Conservation (phyloP, 2,888 invertebrate species). For the Euclidia mi region DNA sequence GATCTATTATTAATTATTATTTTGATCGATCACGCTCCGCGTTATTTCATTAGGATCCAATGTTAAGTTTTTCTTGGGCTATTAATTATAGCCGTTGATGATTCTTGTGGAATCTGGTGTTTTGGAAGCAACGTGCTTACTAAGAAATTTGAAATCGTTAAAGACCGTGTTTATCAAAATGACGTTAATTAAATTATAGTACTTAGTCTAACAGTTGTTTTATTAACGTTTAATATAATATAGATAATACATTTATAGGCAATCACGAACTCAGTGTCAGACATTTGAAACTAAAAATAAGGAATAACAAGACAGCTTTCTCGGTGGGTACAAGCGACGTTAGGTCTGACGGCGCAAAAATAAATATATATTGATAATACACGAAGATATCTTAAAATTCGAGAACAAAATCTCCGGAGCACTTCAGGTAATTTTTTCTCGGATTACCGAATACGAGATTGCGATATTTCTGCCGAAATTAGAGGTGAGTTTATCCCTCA, state of each 20-base stretch:
- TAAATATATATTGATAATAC: slow-evolving; percentile 7
- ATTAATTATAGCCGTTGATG: slow-evolving; percentile 70
- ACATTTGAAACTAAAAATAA: too few relatives aligned
- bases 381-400: slow-evolving; percentile 25
- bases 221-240: too few relatives aligned
- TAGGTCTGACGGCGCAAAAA: background rate
- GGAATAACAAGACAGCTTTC: too few relatives aligned
- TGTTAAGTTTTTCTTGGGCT: slow-evolving; percentile 74
- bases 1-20: slow-evolving; percentile 89
- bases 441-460: slow-evolving; percentile 72
- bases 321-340: too few relatives aligned
- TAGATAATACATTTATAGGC: too few relatives aligned
- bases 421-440: slow-evolving; percentile 78
- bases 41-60: slow-evolving; percentile 85
- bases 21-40: slow-evolving; percentile 87
- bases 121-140: slow-evolving; percentile 42
- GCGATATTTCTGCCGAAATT: slow-evolving; percentile 79
- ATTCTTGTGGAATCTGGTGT: slow-evolving; percentile 39
- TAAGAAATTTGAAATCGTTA: too few relatives aligned
- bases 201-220: too few relatives aligned
- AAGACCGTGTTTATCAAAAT: too few relatives aligned
- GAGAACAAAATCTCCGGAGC: slow-evolving; percentile 51
- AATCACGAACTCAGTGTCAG: too few relatives aligned
- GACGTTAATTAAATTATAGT: too few relatives aligned
- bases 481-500: slow-evolving; percentile 86